Evolutionary conservation across 1,140 invertebrate species (phyloP).

Genomic region (Bombus sylvicola): DNA sequence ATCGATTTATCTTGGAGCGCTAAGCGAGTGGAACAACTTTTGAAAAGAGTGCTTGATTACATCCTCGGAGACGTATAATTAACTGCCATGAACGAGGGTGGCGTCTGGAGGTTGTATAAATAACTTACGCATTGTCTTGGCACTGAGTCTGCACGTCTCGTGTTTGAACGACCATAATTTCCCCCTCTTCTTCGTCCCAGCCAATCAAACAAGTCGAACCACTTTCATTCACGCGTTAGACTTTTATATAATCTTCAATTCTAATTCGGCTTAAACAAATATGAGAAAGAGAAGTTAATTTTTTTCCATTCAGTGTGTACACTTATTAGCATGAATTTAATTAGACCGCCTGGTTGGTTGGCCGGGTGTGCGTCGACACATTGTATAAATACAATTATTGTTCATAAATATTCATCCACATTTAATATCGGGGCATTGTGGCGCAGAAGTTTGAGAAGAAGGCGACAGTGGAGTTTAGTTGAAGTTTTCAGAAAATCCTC

Average conservation of each 20-base stretch:
- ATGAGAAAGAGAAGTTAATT: slow-evolving; percentile 5
- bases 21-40: slow-evolving; percentile 49
- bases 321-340: slow-evolving; percentile 79
- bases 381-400: slow-evolving; percentile 77
- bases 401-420: slow-evolving; percentile 80
- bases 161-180: slow-evolving; percentile 41
- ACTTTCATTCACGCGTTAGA: not conserved
- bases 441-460: slow-evolving; percentile 55
- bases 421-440: slow-evolving; percentile 73
- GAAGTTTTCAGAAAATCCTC: slow-evolving; percentile 64
- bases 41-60: slow-evolving; percentile 61
- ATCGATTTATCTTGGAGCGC: slow-evolving; percentile 20
- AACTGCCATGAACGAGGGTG: slow-evolving; percentile 55
- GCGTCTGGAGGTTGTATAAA: slow-evolving; percentile 60
- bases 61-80: slow-evolving; percentile 66
- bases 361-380: slow-evolving; percentile 61
- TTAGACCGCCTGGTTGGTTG: slow-evolving; percentile 58
- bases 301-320: slow-evolving; percentile 26
- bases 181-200: not conserved
- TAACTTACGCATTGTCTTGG: slow-evolving; percentile 63
- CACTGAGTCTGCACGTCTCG: slow-evolving; percentile 36
- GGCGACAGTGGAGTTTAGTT: slow-evolving; percentile 55
- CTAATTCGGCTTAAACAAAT: not conserved
- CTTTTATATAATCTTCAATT: not conserved
- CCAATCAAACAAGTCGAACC: slow-evolving; percentile 16